A percentile compares a stretch with the other conserved stretches of the same genome.
Evolutionary conservation across 2,888 invertebrate genomes (phyloP).

Genomic region (Pyrocoelia pectoralis): DNA sequence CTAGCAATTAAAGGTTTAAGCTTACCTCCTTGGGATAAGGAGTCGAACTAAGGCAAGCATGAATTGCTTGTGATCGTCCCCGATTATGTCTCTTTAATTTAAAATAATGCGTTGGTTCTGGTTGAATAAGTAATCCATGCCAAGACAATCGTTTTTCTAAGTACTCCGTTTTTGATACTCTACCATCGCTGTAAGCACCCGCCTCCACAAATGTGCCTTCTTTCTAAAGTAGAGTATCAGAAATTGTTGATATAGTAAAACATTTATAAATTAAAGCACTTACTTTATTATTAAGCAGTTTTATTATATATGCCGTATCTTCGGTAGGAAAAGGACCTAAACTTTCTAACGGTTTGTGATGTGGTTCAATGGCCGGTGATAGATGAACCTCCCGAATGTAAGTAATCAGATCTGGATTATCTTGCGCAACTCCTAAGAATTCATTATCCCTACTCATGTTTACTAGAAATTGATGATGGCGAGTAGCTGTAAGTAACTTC

Average conservation of each 20-base stretch:
- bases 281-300: constrained; percentile 60
- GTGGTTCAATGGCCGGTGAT: constrained; percentile 58
- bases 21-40: constrained; percentile 78
- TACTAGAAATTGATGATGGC: constrained; percentile 79
- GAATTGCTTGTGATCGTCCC: constrained; percentile 70
- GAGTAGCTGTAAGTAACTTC: constrained; percentile 69
- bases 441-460: constrained; percentile 85
- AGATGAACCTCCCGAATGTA: constrained; percentile 79
- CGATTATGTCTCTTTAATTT: constrained; percentile 67
- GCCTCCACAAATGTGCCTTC: constrained; percentile 79
- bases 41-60: constrained; percentile 82
- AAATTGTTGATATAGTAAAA: background rate
- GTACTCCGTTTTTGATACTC: constrained; percentile 73
- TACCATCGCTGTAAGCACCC: constrained; percentile 67
- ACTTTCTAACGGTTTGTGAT: constrained; percentile 57
- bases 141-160: constrained; percentile 75
- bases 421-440: constrained; percentile 75
- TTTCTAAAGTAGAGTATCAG: constrained; percentile 65
- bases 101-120: constrained; percentile 80
- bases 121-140: constrained; percentile 79
- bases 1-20: no score
- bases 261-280: constrained; percentile 40
- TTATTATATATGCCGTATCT: constrained; percentile 61
- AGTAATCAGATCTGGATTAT: constrained; percentile 75
- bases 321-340: constrained; percentile 56